Base-by-base conservation (phyloP, 2,888 invertebrate genomes). In the Apocheima hispidaria region DNA sequence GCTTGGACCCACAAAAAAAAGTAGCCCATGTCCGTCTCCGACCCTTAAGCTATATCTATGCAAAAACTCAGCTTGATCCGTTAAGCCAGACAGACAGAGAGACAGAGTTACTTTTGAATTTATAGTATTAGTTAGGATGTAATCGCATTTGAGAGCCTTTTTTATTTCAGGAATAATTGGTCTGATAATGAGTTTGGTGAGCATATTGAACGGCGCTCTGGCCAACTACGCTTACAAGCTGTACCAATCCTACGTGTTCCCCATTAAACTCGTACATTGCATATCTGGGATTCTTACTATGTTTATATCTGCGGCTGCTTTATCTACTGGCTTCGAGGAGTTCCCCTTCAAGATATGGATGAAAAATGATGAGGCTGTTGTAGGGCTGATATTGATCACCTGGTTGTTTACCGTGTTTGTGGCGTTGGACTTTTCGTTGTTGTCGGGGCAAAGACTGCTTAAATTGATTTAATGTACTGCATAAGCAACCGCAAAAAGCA, bases 151-250 rank as follows among this genome's bases (percentile, higher is more conserved):
- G 20, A 20, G 4, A 1, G 10, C 4, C 5, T 21, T 21, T 21
- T 55, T 56, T 35, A 46, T 82, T 82, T 57, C 78, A 84, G 84
- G 77, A 18, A 38, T 83, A 46, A 67, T 72, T 40, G 77, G 81
- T 2, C 55, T 83, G 12, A 63, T 83, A 9, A 53, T 70, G 9
- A 70, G 74, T 49, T 12, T 74, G 2, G 10, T 75, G 21, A 73
- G 77, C 61, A 55, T 77, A 28, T 18, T 79, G 0, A 80, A 77
- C 46, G 83, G 83, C 26, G 43, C 69, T 18, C 26, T 76, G 20
- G 70, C 71, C 12, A 68, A 73, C 62, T 72, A 75, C 40, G 68
- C 69, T 6, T 44, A 66, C 23, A 79, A 72, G 54, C 14, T 78
- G 6, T 68, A 51, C 7, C 61, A 55, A 18, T 69, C 63, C 26